Evolutionary conservation across 2,113 vertebrate genomes (phyloP), one percentile per base, ranked within the genome.

Genomic region (Seriola quinqueradiata): DNA sequence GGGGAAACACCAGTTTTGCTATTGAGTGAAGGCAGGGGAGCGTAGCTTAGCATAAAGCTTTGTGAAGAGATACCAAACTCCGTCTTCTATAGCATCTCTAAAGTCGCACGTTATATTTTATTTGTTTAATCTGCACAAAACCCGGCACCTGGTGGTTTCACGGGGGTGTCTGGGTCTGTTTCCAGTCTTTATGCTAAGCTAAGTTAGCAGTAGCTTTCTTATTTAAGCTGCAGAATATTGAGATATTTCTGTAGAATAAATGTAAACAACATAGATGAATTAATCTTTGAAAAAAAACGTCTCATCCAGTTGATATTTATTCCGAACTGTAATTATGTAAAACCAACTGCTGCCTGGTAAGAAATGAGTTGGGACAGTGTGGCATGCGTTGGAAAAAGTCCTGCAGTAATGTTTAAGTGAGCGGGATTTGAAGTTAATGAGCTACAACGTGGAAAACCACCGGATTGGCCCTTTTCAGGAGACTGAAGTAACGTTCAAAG

Each of bases 401-500:
- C 38, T 55, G 67, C 32, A 21, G 70, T 21, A 14, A 19, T n/a
- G 69, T 84, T 83, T n/a, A 57, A 87, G 81, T 52, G 59, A 4
- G 11, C 64, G 5, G 75, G 52, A 17, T 79, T 79, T 90, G 84
- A 90, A 75, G 86, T 64, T 90, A 89, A 92, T 82, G 82, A 10
- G 64, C 75, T 84, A 50, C 84, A 90, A 76, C 88, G 8, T 89
- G 87, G 83, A 89, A 90, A 90, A 90, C 84, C 85, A 40, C 84
- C 1, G 36, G 28, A 73, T 40, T 60, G 77, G 68, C 66, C 50
- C 34, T 21, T 77, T 65, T 23, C 25, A 19, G 69, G 10, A 19
- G 8, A 13, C 3, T 23, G 48, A 73, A 36, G 74, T 59, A 57
- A 83, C 77, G 7, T 74, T 85, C 48, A 65, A 13, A 66, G 74